phyloP scores from a whole-genome alignment of 1,140 invertebrate genomes.

The honey bee (Apis mellifera) region Amel_HAv3.1 CM009936.2:9317501-9318000 shows the following conservation, averaged over 20 bases:
- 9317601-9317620: neutral
- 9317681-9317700: slow-evolving; percentile 11
- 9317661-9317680: neutral
- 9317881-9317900: slow-evolving; percentile 52
- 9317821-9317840: slow-evolving; percentile 57
- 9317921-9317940: slow-evolving; percentile 78
- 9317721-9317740: slow-evolving; percentile 28
- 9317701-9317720: slow-evolving; percentile 42
- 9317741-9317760: neutral
- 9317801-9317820: neutral
- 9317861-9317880: slow-evolving; percentile 18
- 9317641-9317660: neutral
- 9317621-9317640: neutral
- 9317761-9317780: slow-evolving; percentile 7
- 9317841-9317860: slow-evolving; percentile 65
- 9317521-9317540: too few relatives aligned
- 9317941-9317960: slow-evolving; percentile 63
- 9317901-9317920: slow-evolving; percentile 76
- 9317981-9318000: slow-evolving; percentile 79
- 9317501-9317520: neutral
- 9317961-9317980: slow-evolving; percentile 58
- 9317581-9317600: slow-evolving; percentile 18
- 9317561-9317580: too few relatives aligned
- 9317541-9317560: neutral
- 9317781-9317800: neutral